phyloP scores from a whole-genome alignment of 2,113 vertebrate genomes.

The Syrmaticus mikado region DNA sequence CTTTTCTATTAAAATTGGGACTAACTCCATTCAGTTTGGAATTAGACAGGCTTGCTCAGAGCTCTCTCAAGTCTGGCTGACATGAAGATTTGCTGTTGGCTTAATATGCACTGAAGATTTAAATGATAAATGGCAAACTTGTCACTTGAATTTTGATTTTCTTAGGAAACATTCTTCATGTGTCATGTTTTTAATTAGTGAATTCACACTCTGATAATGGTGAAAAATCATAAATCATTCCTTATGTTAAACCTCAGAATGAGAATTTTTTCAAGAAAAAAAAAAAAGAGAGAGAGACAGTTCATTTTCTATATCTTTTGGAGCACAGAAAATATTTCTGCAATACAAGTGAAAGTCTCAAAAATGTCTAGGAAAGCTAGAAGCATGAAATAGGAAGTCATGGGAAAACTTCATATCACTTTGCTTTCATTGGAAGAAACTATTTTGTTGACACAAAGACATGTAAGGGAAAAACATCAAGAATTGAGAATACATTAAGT shows the following conservation, averaged over 20 bases:
- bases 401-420: not conserved
- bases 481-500: not conserved
- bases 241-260: not conserved
- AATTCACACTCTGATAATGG: not conserved
- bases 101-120: not conserved
- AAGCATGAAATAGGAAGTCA: slow-evolving; percentile 1
- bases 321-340: not conserved
- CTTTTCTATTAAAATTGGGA: not conserved
- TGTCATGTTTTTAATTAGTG: not conserved
- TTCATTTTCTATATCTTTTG: not conserved
- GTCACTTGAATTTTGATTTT: not conserved
- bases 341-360: not conserved
- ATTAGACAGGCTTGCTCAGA: not conserved
- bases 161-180: not conserved
- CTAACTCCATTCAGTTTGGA: not conserved
- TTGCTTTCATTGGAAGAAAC: not conserved
- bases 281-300: not conserved
- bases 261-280: not conserved
- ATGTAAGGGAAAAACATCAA: not conserved
- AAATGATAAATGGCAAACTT: not conserved
- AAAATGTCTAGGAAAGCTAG: not conserved
- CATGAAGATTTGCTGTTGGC: not conserved
- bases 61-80: not conserved
- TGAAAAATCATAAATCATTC: not conserved
- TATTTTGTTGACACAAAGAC: not conserved